These are phyloP conservation scores for Papilio polytes DNA, from an alignment of 1,140 invertebrate species.

Conservation along the genomic window DNA sequence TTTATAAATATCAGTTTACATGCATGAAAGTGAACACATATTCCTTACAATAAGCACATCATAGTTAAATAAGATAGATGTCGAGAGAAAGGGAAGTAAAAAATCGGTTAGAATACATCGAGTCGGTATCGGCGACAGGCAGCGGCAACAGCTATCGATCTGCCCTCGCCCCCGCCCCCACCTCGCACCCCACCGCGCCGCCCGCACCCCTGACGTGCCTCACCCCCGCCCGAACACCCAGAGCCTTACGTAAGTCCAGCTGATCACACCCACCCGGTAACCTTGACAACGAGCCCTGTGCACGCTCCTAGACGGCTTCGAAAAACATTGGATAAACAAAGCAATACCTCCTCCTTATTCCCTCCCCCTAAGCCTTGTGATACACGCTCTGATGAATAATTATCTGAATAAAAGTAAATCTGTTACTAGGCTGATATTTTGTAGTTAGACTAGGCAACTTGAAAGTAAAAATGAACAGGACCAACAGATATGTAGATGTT, in stretches of 20 bases:
- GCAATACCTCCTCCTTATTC: conserved; percentile 1
- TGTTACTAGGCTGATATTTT: neutral
- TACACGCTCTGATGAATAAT: conserved; percentile 4
- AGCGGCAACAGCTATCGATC: conserved; percentile 79
- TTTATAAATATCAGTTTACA: neutral
- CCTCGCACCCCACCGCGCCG: neutral
- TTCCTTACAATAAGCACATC: neutral
- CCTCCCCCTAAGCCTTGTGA: neutral
- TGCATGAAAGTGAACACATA: neutral
- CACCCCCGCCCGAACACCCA: conserved; percentile 53
- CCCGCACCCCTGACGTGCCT: conserved; percentile 46
- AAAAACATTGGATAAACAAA: conserved; percentile 46
- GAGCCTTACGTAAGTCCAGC: conserved; percentile 81
- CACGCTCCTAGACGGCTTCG: conserved; percentile 52
- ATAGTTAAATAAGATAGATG: neutral
- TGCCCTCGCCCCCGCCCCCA: conserved; percentile 64
- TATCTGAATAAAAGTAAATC: neutral
- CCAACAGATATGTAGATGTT: neutral
- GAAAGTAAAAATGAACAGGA: too few relatives aligned
- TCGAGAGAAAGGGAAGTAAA: neutral
- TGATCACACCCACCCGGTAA: conserved; percentile 81
- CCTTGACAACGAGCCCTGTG: conserved; percentile 76
- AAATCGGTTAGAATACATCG: conserved; percentile 56
- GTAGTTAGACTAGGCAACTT: neutral
- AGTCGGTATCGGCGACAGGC: conserved; percentile 64